phyloP scores from a whole-genome alignment of 2,113 vertebrate species.

The Morone chrysops region DNA sequence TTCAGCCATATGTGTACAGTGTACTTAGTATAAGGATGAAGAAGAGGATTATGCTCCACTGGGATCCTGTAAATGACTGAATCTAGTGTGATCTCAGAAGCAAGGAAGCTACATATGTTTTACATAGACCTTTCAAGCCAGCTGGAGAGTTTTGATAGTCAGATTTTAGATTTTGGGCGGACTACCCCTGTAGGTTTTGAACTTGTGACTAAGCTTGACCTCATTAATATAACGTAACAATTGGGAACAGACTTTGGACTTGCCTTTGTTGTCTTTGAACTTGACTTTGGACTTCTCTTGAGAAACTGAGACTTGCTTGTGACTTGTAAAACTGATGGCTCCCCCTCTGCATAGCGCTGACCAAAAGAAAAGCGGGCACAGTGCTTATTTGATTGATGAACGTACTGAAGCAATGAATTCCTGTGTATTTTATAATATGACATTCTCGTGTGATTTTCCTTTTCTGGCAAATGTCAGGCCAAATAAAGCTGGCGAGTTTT shows the following conservation, averaged over 20 bases:
- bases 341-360: background rate
- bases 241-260: conserved; percentile 7
- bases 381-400: background rate
- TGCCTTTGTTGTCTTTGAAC: conserved; percentile 14
- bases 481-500: background rate
- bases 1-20: background rate
- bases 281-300: conserved; percentile 4
- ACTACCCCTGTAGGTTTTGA: background rate
- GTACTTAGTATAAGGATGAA: background rate
- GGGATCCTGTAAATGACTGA: background rate
- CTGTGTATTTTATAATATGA: conserved; percentile 1
- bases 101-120: background rate
- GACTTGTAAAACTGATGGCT: background rate
- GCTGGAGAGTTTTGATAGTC: background rate
- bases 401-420: background rate
- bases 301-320: conserved; percentile 4
- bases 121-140: background rate
- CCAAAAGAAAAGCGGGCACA: background rate
- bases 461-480: background rate
- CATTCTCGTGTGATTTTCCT: background rate
- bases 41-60: background rate
- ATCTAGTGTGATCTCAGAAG: background rate
- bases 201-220: background rate
- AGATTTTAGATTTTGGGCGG: background rate
- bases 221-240: conserved; percentile 1